Conservation (phyloP, 2,113 vertebrate species). For the Anguilla japonica region DNA sequence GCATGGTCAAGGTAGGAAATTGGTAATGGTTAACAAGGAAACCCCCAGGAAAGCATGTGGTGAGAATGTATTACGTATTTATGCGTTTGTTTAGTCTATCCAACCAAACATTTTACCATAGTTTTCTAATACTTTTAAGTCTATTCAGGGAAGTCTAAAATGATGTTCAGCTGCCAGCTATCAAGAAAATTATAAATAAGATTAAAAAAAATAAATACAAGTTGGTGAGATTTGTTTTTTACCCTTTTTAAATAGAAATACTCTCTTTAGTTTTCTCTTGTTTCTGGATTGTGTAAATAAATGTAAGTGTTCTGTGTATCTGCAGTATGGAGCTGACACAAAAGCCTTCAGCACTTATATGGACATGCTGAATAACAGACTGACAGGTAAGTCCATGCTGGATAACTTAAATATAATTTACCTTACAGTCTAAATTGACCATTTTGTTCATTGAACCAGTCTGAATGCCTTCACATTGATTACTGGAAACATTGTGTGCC, state of each 20-base stretch:
- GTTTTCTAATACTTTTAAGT: no score
- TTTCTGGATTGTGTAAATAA: conserved; percentile 7
- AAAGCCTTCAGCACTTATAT: conserved; percentile 81
- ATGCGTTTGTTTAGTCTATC: neutral
- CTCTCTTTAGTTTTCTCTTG: neutral
- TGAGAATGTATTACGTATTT: neutral
- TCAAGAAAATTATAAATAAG: no score
- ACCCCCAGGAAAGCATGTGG: neutral
- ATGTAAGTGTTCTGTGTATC: conserved; percentile 18
- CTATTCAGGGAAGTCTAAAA: no score
- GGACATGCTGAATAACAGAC: conserved; percentile 81
- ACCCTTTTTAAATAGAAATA: no score
- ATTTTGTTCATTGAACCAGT: no score
- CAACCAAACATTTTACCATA: no score
- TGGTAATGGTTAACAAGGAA: neutral
- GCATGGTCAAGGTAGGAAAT: conserved; percentile 87
- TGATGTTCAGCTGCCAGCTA: no score
- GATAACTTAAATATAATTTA: neutral
- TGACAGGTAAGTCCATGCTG: conserved; percentile 72
- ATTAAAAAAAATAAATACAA: no score
- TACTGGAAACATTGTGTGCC: no score
- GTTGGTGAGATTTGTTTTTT: no score
- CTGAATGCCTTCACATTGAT: no score
- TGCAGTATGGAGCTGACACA: conserved; percentile 72
- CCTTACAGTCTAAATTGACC: no score